Evolutionary conservation across 2,113 vertebrate genomes (phyloP), one percentile per base, ranked within the genome.

Genomic region (Xiphophorus hellerii): DNA sequence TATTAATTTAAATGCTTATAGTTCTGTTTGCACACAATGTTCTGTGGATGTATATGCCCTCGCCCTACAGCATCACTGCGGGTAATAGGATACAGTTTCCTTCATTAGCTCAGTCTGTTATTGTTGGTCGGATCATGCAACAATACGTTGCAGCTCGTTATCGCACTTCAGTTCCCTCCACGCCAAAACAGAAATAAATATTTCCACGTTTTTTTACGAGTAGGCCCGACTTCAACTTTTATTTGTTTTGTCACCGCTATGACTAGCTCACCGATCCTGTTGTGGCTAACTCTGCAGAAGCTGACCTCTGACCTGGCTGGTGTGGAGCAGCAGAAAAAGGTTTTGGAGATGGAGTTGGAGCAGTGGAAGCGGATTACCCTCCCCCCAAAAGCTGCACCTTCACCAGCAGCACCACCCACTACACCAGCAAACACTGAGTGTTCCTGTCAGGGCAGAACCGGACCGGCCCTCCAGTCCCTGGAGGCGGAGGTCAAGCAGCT

Each of bases 401-500:
- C 78, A 61, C 62, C 75, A 79, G 2, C 76, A 35, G 68, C 83
- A 71, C 79, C 86, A 62, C 7, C 58, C 25, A 11, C 60, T 1
- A 11, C 60, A 29, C 27, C 62, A 63, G 62, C 62, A 66, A 80
- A 72, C 11, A 0, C 77, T 63, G 66, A 77, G n/a, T 88, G 87
- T 77, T 85, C 30, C 81, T 89, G 90, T 77, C 85, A 86, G 77
- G 58, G 85, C 84, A 73, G 42, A 76, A 51, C 75, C 73, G 31
- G 39, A 29, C 88, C 81, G 71, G 87, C 93, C 84, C 91, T 92
- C 80, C 96, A 93, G 82, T 90, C 88, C 71, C 82, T 93, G 88
- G 96, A 96, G 91, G 85, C 92, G 71, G 96, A 97, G 93, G 90
- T 96, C 80, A 97, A 96, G 91, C 96, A 97, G 87, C 93, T 99